Evolutionary conservation across 2,797 vertebrate genomes (phyloP).

Genomic region (Cyprinella venusta): DNA sequence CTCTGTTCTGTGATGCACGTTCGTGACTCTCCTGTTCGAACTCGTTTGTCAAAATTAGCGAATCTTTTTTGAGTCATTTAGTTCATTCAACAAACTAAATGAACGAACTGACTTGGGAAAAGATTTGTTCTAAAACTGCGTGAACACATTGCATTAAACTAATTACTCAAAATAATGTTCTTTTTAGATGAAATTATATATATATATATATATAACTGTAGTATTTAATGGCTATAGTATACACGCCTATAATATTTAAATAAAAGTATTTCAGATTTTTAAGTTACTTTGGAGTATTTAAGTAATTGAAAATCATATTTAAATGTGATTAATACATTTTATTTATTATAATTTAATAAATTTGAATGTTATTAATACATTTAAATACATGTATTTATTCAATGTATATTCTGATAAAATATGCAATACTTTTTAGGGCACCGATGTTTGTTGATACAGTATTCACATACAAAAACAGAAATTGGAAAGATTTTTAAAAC

Average conservation of each 20-base stretch:
- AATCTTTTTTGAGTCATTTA: no score
- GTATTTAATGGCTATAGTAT: no score
- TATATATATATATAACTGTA: not conserved
- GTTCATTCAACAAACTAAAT: no score
- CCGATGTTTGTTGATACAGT: not conserved
- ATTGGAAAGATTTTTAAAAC: not conserved
- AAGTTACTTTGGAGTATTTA: not conserved
- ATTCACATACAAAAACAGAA: not conserved
- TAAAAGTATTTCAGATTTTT: not conserved
- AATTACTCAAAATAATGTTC: no score
- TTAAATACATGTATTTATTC: not conserved
- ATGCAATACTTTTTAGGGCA: not conserved
- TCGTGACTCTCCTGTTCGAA: no score
- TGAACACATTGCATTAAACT: no score
- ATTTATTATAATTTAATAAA: not conserved
- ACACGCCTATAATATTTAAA: not conserved
- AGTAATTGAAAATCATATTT: not conserved
- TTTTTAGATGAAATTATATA: no score
- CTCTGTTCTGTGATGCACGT: no score
- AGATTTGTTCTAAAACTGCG: no score
- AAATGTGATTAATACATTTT: not conserved
- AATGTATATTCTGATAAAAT: not conserved
- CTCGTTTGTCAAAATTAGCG: no score
- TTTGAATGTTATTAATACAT: not conserved
- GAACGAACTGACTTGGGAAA: no score